These are phyloP conservation scores for Eristalis tenax DNA, from an alignment of 2,888 invertebrate genomes.

Conservation along the genomic window DNA sequence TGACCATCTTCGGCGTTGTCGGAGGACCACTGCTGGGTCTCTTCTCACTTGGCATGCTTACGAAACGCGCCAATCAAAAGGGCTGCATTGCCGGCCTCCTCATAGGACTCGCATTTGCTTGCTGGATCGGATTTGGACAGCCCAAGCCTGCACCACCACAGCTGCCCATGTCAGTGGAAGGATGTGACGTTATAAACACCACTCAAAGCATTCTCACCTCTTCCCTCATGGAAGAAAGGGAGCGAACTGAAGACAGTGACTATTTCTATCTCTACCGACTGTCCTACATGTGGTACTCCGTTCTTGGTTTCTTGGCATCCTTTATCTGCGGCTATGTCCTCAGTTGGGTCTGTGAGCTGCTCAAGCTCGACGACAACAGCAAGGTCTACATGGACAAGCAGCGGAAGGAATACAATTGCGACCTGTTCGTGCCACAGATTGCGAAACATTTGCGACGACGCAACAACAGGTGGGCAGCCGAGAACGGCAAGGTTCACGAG, in stretches of 20 bases:
- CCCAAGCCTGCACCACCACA: slow-evolving; percentile 85
- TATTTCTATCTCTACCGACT: slow-evolving; percentile 81
- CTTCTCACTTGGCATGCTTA: slow-evolving; percentile 93
- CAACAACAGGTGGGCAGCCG: slow-evolving; percentile 14
- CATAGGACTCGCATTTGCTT: slow-evolving; percentile 85
- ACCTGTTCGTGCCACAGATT: slow-evolving; percentile 84
- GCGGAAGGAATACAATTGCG: slow-evolving; percentile 82
- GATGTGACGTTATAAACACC: slow-evolving; percentile 81
- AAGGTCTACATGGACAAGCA: slow-evolving; percentile 76
- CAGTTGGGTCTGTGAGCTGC: slow-evolving; percentile 81
- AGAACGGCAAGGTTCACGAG: neutral
- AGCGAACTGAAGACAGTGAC: slow-evolving; percentile 23
- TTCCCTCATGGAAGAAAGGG: neutral
- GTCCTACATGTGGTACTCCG: slow-evolving; percentile 88
- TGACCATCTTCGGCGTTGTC: slow-evolving; percentile 93
- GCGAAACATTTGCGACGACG: slow-evolving; percentile 81
- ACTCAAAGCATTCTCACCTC: slow-evolving; percentile 55
- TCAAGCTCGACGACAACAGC: slow-evolving; percentile 78
- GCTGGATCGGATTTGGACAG: slow-evolving; percentile 93
- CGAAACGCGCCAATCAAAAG: slow-evolving; percentile 87
- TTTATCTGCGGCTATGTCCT: slow-evolving; percentile 82
- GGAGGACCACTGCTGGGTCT: slow-evolving; percentile 93
- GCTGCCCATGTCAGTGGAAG: slow-evolving; percentile 84
- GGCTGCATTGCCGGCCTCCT: slow-evolving; percentile 87
- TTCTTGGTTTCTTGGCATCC: slow-evolving; percentile 82